Evolutionary conservation across 2,797 vertebrate species (phyloP), one percentile per base, ranked within the genome.

Genomic region (Oreochromis mossambicus): DNA sequence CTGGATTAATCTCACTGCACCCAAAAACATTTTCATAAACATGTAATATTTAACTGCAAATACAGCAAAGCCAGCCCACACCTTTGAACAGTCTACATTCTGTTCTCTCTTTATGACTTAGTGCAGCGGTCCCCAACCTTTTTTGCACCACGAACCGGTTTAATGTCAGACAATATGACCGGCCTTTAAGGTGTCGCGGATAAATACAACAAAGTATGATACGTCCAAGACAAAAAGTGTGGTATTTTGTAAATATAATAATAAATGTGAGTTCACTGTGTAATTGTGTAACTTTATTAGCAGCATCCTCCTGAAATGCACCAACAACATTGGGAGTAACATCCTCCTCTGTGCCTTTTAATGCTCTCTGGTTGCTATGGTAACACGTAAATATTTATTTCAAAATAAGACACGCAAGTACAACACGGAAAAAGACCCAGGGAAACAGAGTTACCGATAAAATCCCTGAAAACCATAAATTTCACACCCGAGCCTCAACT

Each of bases 361-460:
- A 58, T 32, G 55, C 26, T 32, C 55, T 58, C 8, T 17, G 8
- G 15, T 58, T 1, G 1, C 26, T 58, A 26, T 26, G 26, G 26
- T 26, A 26, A 26, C 26, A 26, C 1, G 26, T 26, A 26, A 26
- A 26, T 26, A 26, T 26, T 26, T 26, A 58, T 58, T 2, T 58
- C 1, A 32, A 58, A 32, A 32, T 58, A 32, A 58, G 26, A 32
- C 2, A 32, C 26, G 32, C 14, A 58, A 58, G 26, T 58, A 56
- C 54, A 56, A 56, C 3, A 1, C 0, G 0, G 54, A 14, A 0
- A 56, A 56, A 58, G 26, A 58, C 55, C 55, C 26, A 32, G 26
- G 7, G 7, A 29, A 56, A 55, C 13, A 0, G 4, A 55, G 26
- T 32, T 58, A 32, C 26, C 0, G 0, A 32, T 58, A 58, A 32